Evolutionary conservation across 1,140 invertebrate genomes (phyloP), one percentile per base, ranked within the genome.

Genomic region (Cherax quadricarinatus): DNA sequence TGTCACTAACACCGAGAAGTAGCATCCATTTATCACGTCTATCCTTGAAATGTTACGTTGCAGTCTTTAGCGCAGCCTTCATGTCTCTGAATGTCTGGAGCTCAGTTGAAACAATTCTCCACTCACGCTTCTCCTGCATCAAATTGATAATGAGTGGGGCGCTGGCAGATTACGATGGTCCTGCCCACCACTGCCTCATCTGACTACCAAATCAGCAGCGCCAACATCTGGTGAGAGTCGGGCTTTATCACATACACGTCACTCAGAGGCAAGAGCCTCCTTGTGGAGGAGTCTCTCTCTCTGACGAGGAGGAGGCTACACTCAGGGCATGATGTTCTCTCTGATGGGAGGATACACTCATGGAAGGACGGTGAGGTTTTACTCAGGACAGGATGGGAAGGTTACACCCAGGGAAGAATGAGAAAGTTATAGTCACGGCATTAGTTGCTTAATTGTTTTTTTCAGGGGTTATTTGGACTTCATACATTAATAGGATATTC

Each of bases 151-250:
- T 82, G 87, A 81, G 53, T 21, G 60, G 87, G 60, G 89, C 70
- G 12, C 48, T 85, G 83, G 83, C 89, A 91, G 83, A 84, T 84
- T 85, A 79, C 81, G 48, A 51, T n/a, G 18, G 82, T 85, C 81
- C 80, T 78, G 82, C 81, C 81, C 89, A 78, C 88, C 81, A 30
- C 81, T 30, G 82, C 83, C 89, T 91, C 89, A 91, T 91, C 82
- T 91, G 89, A 91, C 89, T 91, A 91, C 62, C 89, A 91, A 91
- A 91, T 91, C 48, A 89, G 79, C 57, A 53, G 21, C 49, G 85
- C 48, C 66, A 86, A 41, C 85, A 75, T 48, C 85, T 49, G 10
- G 62, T 86, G 85, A 6, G 48, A 86, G 85, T 86, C 85, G 18
- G 48, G 18, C 51, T 30, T 86, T 66, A 86, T 86, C 51, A 41